These are phyloP conservation scores for Sarcophaga subvicina DNA, from an alignment of 2,888 invertebrate genomes.

Conservation along the genomic window DNA sequence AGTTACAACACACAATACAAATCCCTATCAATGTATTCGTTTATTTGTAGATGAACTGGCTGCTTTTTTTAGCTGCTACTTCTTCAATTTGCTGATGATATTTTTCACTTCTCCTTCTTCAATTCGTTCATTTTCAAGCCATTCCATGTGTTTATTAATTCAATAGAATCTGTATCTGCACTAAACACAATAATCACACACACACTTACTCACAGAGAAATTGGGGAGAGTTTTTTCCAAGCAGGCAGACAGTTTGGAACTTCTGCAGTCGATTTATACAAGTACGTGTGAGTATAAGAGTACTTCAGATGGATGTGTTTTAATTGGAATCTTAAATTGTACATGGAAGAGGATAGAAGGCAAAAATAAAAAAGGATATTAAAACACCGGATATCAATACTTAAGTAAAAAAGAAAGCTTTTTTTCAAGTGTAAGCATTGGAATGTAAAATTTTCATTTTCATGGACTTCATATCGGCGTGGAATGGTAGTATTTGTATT, in stretches of 20 bases:
- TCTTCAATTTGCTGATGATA: constrained; percentile 12
- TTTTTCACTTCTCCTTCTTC: constrained; percentile 2
- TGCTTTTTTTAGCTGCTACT: not conserved
- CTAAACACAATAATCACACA: not conserved
- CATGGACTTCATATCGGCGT: no score
- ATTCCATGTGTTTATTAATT: constrained; percentile 59
- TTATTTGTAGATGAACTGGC: not conserved
- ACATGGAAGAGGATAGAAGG: constrained; percentile 4
- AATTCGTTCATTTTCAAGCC: constrained; percentile 9
- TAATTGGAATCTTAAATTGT: no score
- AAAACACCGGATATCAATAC: constrained; percentile 51
- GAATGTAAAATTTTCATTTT: no score
- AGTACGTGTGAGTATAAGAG: not conserved
- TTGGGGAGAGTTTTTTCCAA: constrained; percentile 8
- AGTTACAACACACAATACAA: not conserved
- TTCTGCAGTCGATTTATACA: not conserved
- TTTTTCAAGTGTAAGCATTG: no score
- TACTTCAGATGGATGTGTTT: not conserved
- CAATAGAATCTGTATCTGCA: constrained; percentile 30
- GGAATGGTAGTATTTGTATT: no score
- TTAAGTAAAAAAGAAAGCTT: constrained; percentile 19
- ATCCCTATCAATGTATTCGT: not conserved
- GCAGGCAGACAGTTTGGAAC: not conserved
- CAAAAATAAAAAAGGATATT: not conserved
- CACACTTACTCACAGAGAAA: not conserved